Percentiles rank a stretch among this genome's conserved stretches.
These are phyloP conservation scores for Calcarius lapponicus DNA, from an alignment of 2,797 vertebrate genomes.

Conservation along the genomic window DNA sequence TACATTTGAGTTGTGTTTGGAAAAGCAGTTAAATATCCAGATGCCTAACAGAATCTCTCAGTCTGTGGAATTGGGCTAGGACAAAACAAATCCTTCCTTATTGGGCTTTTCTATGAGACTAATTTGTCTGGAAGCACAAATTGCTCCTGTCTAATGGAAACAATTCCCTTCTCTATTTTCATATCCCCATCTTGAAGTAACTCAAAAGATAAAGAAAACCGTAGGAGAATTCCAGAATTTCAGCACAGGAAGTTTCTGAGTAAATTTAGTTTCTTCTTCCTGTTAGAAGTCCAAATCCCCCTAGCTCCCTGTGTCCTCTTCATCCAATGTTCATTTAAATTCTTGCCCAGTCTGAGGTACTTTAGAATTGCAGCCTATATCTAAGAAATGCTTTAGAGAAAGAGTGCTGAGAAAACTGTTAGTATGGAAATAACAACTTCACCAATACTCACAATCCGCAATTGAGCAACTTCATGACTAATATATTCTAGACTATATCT, in stretches of 20 bases:
- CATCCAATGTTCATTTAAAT: background rate
- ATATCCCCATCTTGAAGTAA: background rate
- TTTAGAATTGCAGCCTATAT: background rate
- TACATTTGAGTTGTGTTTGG: background rate
- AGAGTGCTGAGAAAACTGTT: background rate
- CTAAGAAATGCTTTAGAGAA: background rate
- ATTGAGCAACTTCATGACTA: background rate
- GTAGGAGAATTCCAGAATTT: background rate
- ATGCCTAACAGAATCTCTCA: background rate
- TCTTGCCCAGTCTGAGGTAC: background rate
- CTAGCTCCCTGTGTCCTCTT: background rate
- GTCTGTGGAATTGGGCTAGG: background rate
- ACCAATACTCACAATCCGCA: background rate
- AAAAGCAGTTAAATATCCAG: background rate
- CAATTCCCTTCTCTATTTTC: background rate
- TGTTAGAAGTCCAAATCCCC: background rate
- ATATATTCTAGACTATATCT: background rate
- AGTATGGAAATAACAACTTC: background rate
- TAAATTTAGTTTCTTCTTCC: background rate
- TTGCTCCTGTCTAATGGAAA: background rate
- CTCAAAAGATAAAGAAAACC: background rate
- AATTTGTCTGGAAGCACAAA: background rate
- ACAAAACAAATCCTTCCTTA: background rate
- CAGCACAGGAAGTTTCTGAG: background rate
- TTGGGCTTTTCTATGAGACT: background rate